Conservation (phyloP, 2,888 invertebrate species). For the Cosmorhoe ocellata region DNA sequence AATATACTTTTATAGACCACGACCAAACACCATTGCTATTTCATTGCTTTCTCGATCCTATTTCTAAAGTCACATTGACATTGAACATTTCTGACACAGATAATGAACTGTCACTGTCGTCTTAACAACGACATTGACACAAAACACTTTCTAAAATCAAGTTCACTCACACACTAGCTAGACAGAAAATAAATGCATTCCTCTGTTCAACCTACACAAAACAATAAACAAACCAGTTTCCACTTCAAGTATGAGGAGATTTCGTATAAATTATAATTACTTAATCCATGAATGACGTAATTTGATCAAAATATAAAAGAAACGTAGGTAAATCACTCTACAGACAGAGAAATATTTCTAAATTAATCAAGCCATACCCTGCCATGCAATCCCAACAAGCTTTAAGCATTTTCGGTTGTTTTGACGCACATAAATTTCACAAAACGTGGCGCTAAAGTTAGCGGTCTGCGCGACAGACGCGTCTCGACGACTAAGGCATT, state of each 20-base stretch:
- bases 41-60: too few relatives aligned
- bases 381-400: conserved; percentile 71
- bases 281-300: conserved; percentile 8
- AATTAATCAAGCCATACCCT: conserved; percentile 54
- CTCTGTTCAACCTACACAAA: background rate
- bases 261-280: background rate
- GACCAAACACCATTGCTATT: too few relatives aligned
- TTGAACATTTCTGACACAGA: background rate
- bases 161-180: background rate
- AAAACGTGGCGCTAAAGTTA: conserved; percentile 39
- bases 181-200: too few relatives aligned
- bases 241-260: background rate
- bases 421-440: conserved; percentile 39
- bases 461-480: conserved; percentile 43
- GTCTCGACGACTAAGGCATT: conserved; percentile 42
- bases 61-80: background rate
- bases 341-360: conserved; percentile 14
- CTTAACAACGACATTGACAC: conserved; percentile 19
- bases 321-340: background rate
- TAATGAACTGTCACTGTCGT: conserved; percentile 9
- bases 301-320: background rate
- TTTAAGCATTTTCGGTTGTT: conserved; percentile 63
- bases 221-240: background rate
- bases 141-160: background rate
- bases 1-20: too few relatives aligned